Percentiles rank a stretch among this genome's conserved stretches.
Conservation (phyloP, 2,797 vertebrate genomes). For the Avahi laniger region DNA sequence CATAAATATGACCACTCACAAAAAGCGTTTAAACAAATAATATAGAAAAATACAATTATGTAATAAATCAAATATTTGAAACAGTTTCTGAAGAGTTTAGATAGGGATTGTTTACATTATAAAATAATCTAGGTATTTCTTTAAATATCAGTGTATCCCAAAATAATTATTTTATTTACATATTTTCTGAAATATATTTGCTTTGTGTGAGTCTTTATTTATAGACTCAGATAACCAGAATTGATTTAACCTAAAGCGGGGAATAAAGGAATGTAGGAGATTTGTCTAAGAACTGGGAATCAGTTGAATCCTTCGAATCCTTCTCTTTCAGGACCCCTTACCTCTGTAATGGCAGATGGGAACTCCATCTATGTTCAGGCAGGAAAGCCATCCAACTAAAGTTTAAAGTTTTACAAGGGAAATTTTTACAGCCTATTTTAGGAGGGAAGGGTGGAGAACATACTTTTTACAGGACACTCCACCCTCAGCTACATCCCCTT, state of each 20-base stretch:
- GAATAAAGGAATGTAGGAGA: not conserved
- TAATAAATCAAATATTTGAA: constrained; percentile 14
- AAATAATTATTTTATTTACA: constrained; percentile 12
- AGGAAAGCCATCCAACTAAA: constrained; percentile 41
- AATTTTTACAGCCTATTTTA: constrained; percentile 24
- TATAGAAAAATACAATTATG: not conserved
- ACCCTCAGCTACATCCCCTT: constrained; percentile 50
- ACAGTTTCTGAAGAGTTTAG: not conserved
- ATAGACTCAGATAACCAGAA: not conserved
- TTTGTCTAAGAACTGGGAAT: not conserved
- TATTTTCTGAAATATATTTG: not conserved
- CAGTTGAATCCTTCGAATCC: not conserved
- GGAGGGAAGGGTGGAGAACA: constrained; percentile 52
- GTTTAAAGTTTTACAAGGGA: constrained; percentile 40
- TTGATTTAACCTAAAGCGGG: not conserved
- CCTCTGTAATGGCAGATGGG: not conserved
- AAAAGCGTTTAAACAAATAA: not conserved
- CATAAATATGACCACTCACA: not conserved
- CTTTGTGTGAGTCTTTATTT: not conserved
- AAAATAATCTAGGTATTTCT: constrained; percentile 14
- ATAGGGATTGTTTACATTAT: not conserved
- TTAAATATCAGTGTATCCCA: not conserved
- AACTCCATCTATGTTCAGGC: constrained; percentile 21
- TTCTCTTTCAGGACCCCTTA: not conserved
- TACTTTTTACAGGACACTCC: constrained; percentile 21